Percentiles rank a stretch among this genome's conserved stretches.
Conservation (phyloP, 2,888 invertebrate species). For the Xanthia togata region DNA sequence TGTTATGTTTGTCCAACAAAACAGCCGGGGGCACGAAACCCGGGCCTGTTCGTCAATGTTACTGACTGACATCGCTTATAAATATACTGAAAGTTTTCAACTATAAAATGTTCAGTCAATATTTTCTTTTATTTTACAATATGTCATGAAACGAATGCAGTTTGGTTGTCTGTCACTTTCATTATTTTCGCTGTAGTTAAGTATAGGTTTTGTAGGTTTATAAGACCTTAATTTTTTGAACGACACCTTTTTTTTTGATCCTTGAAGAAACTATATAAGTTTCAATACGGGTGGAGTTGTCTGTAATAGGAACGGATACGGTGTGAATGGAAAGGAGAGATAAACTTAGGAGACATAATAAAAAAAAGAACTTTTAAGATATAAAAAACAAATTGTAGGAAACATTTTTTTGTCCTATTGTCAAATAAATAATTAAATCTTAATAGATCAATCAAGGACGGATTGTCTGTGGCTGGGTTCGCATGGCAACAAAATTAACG, state of each 20-base stretch:
- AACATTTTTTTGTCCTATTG: neutral
- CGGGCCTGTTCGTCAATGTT: conserved; percentile 21
- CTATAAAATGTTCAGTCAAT: neutral
- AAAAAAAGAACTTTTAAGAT: neutral
- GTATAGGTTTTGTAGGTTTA: neutral
- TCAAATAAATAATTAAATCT: conserved; percentile 1
- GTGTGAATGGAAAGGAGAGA: neutral
- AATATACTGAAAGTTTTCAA: conserved; percentile 5
- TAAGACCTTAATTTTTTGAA: neutral
- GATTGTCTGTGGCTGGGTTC: neutral
- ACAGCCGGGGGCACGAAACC: conserved; percentile 25
- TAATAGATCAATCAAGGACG: neutral
- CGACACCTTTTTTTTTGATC: too few species aligned
- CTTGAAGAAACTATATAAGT: too few species aligned
- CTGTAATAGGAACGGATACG: too few species aligned
- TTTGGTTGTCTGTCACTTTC: neutral
- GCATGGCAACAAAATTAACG: conserved; percentile 16
- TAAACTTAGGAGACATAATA: neutral
- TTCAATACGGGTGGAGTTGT: too few species aligned
- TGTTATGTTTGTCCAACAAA: conserved; percentile 38
- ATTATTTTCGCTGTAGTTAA: too few species aligned
- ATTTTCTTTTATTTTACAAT: conserved; percentile 10
- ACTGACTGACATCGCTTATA: conserved; percentile 8
- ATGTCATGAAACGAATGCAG: neutral
- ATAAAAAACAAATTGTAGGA: neutral